Evolutionary conservation across 1,140 invertebrate genomes (phyloP).

Genomic region (Mizuhopecten yessoensis): DNA sequence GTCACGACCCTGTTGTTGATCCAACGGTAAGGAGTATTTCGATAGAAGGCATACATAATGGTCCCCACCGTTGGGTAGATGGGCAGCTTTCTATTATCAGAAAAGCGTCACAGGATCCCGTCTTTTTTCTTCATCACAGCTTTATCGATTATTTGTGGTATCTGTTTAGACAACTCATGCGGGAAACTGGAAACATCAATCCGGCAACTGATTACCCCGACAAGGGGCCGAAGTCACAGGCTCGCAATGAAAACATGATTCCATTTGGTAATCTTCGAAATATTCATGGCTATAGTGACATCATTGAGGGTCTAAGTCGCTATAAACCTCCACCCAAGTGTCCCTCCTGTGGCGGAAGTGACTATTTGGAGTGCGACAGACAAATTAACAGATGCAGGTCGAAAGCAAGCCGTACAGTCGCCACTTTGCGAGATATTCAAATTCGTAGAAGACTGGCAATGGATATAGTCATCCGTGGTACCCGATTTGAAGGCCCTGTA

Average conservation of each 20-base stretch:
- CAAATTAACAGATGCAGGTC: not conserved
- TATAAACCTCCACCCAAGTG: not conserved
- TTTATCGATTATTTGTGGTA: slow-evolving; percentile 55
- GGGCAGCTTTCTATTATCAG: slow-evolving; percentile 4
- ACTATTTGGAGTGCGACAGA: not conserved
- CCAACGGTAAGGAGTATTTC: not conserved
- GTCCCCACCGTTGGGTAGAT: slow-evolving; percentile 43
- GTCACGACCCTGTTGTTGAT: not conserved
- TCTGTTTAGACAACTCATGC: not conserved
- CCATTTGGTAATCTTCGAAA: not conserved
- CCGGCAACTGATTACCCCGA: not conserved
- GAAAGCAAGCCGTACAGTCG: not conserved
- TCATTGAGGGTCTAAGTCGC: not conserved
- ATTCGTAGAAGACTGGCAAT: not conserved
- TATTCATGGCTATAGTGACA: not conserved
- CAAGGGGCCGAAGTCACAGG: not conserved
- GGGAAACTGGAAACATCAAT: not conserved
- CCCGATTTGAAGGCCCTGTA: not conserved
- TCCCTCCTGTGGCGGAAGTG: not conserved
- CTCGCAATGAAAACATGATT: not conserved
- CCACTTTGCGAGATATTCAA: not conserved
- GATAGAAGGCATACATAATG: not conserved
- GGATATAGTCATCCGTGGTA: not conserved
- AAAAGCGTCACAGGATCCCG: slow-evolving; percentile 41
- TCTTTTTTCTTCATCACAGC: slow-evolving; percentile 49